These are phyloP conservation scores for Oopsacas minuta DNA, from an alignment of 37 sponge, comb jelly and placozoan genomes.

Conservation along the genomic window DNA sequence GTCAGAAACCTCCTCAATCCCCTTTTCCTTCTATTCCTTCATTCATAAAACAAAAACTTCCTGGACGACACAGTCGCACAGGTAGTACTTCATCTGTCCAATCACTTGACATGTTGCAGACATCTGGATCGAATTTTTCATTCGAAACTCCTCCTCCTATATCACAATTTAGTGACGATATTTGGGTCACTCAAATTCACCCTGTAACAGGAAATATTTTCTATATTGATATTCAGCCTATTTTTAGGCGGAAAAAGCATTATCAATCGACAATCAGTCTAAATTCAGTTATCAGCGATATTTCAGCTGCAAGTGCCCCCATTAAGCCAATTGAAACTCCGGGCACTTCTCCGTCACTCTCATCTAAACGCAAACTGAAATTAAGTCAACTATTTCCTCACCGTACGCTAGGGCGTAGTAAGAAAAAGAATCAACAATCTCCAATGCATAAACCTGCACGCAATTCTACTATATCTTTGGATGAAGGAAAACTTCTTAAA, in stretches of 20 bases:
- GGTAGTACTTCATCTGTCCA: not conserved
- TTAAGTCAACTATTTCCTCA: not conserved
- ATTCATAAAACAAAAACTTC: not conserved
- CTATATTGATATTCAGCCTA: conserved; percentile 25
- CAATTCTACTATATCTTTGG: not conserved
- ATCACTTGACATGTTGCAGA: not conserved
- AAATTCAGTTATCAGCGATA: not conserved
- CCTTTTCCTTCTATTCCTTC: not conserved
- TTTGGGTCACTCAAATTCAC: conserved; percentile 37
- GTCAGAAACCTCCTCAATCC: not conserved
- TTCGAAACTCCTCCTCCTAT: not conserved
- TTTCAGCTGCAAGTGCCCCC: not conserved
- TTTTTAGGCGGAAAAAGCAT: not conserved
- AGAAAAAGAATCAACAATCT: not conserved
- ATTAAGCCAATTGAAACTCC: not conserved
- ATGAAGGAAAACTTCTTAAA: not conserved
- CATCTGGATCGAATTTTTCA: not conserved
- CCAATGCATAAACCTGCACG: not conserved
- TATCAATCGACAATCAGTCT: not conserved
- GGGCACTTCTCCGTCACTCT: not conserved
- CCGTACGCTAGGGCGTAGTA: not conserved
- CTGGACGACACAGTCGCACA: not conserved
- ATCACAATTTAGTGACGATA: conserved; percentile 27
- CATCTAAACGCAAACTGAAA: conserved; percentile 2
- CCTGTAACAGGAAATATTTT: conserved; percentile 38